Evolutionary conservation across 2,888 invertebrate genomes (phyloP).

Genomic region (Acanthosepion esculentum): DNA sequence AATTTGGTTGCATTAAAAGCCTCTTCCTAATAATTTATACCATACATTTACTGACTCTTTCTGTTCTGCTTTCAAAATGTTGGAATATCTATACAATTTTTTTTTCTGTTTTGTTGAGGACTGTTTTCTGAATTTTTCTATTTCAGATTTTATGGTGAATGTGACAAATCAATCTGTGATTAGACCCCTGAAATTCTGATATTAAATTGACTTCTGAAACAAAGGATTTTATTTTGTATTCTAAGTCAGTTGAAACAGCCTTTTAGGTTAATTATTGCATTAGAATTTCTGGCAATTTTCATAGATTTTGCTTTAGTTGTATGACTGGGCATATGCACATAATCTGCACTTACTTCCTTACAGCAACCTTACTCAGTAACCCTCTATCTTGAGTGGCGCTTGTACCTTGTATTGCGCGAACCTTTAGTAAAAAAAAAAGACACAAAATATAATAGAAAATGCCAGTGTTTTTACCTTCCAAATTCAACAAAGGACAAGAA

Average conservation of each 20-base stretch:
- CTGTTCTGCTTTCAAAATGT: background rate
- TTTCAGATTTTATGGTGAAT: background rate
- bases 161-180: background rate
- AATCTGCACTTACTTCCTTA: too few relatives aligned
- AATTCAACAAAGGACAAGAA: too few relatives aligned
- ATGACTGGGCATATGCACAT: too few relatives aligned
- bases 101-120: too few relatives aligned
- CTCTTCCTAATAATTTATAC: background rate
- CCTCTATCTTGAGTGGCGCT: too few relatives aligned
- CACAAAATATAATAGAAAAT: too few relatives aligned
- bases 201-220: background rate
- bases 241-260: background rate
- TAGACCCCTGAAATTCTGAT: background rate
- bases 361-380: too few relatives aligned
- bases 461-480: too few relatives aligned
- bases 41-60: fast-evolving
- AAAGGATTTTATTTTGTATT: background rate
- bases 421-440: too few relatives aligned
- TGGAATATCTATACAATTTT: background rate
- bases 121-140: too few relatives aligned
- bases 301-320: background rate
- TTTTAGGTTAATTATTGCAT: background rate
- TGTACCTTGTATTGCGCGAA: too few relatives aligned
- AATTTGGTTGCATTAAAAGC: background rate
- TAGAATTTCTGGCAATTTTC: background rate